phyloP scores from a whole-genome alignment of 2,797 vertebrate species.

The Phalloptychus januarius region DNA sequence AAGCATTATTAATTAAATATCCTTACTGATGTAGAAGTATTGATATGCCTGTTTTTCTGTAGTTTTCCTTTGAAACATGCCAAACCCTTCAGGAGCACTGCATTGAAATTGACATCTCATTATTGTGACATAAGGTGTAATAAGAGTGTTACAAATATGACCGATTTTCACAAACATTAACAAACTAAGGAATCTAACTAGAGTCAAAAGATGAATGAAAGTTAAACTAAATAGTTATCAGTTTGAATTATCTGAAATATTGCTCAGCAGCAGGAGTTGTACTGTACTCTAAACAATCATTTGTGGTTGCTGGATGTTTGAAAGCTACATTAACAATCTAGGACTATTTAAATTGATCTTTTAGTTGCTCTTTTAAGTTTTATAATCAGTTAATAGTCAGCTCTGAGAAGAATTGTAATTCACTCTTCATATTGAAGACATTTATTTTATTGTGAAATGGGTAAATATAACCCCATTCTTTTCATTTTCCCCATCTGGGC shows the following conservation, averaged over 20 bases:
- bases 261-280: slow-evolving; percentile 22
- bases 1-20: not conserved
- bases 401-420: not conserved
- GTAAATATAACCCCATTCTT: slow-evolving; percentile 11
- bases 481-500: slow-evolving; percentile 29
- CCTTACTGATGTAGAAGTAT: not conserved
- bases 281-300: slow-evolving; percentile 38
- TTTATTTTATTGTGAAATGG: slow-evolving; percentile 21
- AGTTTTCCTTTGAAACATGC: not conserved
- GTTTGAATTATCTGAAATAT: slow-evolving; percentile 16
- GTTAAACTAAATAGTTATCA: slow-evolving; percentile 5
- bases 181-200: slow-evolving; percentile 18
- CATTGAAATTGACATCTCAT: not conserved
- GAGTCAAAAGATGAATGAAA: not conserved
- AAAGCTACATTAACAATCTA: slow-evolving; percentile 29
- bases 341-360: slow-evolving; percentile 37
- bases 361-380: slow-evolving; percentile 47
- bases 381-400: slow-evolving; percentile 29
- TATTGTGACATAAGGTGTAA: not conserved
- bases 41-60: not conserved
- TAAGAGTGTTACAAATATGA: not conserved
- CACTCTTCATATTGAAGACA: slow-evolving; percentile 7
- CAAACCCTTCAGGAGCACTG: not conserved
- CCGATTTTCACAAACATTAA: slow-evolving; percentile 19
- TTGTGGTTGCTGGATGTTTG: slow-evolving; percentile 25